Evolutionary conservation across 2,113 vertebrate genomes (phyloP).

Genomic region (Hemibagrus wyckioides): DNA sequence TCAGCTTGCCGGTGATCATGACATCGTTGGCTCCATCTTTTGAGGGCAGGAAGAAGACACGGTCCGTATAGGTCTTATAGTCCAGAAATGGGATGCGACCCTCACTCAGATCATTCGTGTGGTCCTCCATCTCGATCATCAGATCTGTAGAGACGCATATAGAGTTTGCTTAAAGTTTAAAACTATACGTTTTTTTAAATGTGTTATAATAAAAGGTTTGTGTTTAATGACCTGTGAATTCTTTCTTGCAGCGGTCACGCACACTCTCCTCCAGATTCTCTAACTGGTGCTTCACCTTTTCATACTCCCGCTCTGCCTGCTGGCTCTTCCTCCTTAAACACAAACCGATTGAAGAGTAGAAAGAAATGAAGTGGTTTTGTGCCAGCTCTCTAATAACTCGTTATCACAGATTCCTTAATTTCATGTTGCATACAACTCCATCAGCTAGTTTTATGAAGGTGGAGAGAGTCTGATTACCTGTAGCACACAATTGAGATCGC

Average conservation of each 20-base stretch:
- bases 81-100: conserved; percentile 92
- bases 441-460: not conserved
- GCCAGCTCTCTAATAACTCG: not conserved
- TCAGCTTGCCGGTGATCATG: conserved; percentile 88
- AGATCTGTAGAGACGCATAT: conserved; percentile 75
- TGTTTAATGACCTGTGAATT: conserved; percentile 68
- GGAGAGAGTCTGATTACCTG: conserved; percentile 72
- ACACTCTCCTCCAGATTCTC: conserved; percentile 96
- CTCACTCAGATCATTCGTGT: conserved; percentile 90
- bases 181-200: not conserved
- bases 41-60: conserved; percentile 94
- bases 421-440: not conserved
- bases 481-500: conserved; percentile 88
- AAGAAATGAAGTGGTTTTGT: not conserved
- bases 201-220: not conserved
- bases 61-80: conserved; percentile 94
- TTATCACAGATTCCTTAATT: not conserved
- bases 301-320: conserved; percentile 94
- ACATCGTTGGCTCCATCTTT: conserved; percentile 89
- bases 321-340: conserved; percentile 89
- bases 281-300: conserved; percentile 94
- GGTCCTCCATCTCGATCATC: conserved; percentile 99
- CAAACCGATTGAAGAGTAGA: not conserved
- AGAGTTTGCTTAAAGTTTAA: not conserved
- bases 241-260: conserved; percentile 95